A percentile compares a stretch with the other conserved stretches of the same genome.
Evolutionary conservation across 2,888 invertebrate genomes (phyloP).

Genomic region (Diogma glabrata): DNA sequence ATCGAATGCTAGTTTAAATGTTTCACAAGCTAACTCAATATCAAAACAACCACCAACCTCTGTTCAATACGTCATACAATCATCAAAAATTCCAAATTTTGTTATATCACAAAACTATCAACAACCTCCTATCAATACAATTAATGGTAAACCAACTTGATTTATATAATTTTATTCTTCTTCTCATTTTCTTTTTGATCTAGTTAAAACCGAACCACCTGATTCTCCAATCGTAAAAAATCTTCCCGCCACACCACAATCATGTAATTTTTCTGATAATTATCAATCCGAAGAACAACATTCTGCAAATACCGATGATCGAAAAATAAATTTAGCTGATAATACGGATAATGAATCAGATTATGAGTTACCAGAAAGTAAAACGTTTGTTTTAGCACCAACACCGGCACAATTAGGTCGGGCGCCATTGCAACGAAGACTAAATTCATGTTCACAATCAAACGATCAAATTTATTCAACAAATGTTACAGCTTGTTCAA

Average conservation of each 20-base stretch:
- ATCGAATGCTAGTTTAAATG: constrained; percentile 8
- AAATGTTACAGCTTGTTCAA: constrained; percentile 19
- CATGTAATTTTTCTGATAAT: constrained; percentile 17
- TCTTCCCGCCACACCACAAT: constrained; percentile 35
- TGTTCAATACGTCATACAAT: constrained; percentile 27
- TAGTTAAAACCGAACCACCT: constrained; percentile 20
- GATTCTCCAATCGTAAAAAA: constrained; percentile 32
- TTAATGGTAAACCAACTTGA: background rate
- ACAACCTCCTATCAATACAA: constrained; percentile 2
- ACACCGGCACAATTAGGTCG: constrained; percentile 89
- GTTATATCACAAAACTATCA: constrained; percentile 11
- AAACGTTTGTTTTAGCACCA: constrained; percentile 70
- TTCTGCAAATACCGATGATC: background rate
- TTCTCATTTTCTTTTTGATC: background rate
- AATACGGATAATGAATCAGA: constrained; percentile 17
- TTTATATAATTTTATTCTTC: background rate
- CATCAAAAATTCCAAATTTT: constrained; percentile 11
- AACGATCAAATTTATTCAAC: background rate
- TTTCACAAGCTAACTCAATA: constrained; percentile 1
- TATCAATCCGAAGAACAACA: background rate
- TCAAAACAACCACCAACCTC: constrained; percentile 18
- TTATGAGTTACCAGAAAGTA: constrained; percentile 23
- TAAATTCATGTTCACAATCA: constrained; percentile 41
- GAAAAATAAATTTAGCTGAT: background rate
- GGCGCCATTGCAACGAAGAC: constrained; percentile 77